Evolutionary conservation across 1,140 invertebrate genomes (phyloP), one percentile per base, ranked within the genome.

Genomic region (Bursaphelenchus mucronatus): DNA sequence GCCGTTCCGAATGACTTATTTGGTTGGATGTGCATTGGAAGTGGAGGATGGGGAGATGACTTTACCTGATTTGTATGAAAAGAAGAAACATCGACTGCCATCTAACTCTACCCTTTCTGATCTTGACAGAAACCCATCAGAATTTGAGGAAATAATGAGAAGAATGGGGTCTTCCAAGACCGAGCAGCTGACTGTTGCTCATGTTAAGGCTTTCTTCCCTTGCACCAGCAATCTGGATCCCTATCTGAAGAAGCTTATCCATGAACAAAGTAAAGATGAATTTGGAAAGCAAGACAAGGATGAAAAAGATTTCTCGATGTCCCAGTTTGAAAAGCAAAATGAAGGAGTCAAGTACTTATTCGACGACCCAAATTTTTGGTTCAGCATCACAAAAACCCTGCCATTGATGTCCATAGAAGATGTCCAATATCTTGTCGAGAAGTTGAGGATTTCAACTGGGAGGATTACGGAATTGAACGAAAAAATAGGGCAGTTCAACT

Each of bases 1-100:
- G 94, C 94, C 94, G 0, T 92, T 94, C 82, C 85, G 93, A 62
- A 91, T 92, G 10, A 95, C 92, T 13, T 97, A 94, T 92, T 89
- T 98, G 68, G 63, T 56, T 49, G 66, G 21, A 40, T 74, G 15
- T 46, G 61, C 5, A 44, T 69, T 52, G 50, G 68, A 8, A 50
- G 69, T 63, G 61, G 17, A 39, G 39, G 70, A 74, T 50, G 66
- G 59, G 11, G 57, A 50, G 10, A 61, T 68, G 17, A 44, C 63
- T 15, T 17, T 75, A 39, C 47, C 49, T 39, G 71, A 77, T 39
- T 56, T 78, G 11, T 75, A 77, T 44, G 21, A 54, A 40, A 65
- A 71, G 46, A 49, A 73, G n/a, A 75, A 74, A 64, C 62, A 55
- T 21, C 68, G 61, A 47, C 73, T 80, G 44, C 76, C 70, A 44